Base-by-base conservation (phyloP, 2,888 invertebrate species). In the Thalpophila matura region DNA sequence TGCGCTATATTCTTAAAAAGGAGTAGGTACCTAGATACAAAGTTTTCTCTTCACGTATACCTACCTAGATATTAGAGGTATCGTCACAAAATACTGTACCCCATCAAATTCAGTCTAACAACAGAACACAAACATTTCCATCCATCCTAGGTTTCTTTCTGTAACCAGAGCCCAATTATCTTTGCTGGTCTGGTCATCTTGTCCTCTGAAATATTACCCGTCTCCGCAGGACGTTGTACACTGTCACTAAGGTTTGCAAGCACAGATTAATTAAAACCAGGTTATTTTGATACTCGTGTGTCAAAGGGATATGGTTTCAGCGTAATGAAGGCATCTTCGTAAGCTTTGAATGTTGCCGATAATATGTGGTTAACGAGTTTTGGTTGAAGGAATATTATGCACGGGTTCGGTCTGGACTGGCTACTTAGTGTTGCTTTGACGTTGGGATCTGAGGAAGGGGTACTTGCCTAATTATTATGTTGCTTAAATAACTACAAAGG, bases 151-250 rank as follows among this genome's bases (percentile, higher is more conserved):
- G 67, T 74, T 82, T 84, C 82, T 86, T 87, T 86, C 84, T 79
- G 88, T 82, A 89, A 91, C 84, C 57, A 68, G 90, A 91, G 68
- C 76, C 90, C 92, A 91, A 91, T 91, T 92, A 91, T 85, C 84
- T 84, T 76, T 61, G 78, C 82, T 38, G 63, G 71, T 68, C 77
- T 89, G 91, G 89, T 88, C 91, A 92, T 90, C 91, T 89, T 89
- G 83, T 75, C 75, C 64, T 72, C 80, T 91, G 90, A 88, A 89
- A 89, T 87, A 85, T 84, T 86, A 91, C 65, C 79, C 77, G 70
- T 67, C 79, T 82, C 86, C 80, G 18, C 79, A 79, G 82, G 72
- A 83, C 56, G 46, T 60, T 70, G 47, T 22, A 49, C 85, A 78
- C 64, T 80, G 83, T 78, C 85, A 83, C 81, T 58, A 82, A 81